Conservation (phyloP, 2,113 vertebrate species). For the Corvus hawaiiensis region DNA sequence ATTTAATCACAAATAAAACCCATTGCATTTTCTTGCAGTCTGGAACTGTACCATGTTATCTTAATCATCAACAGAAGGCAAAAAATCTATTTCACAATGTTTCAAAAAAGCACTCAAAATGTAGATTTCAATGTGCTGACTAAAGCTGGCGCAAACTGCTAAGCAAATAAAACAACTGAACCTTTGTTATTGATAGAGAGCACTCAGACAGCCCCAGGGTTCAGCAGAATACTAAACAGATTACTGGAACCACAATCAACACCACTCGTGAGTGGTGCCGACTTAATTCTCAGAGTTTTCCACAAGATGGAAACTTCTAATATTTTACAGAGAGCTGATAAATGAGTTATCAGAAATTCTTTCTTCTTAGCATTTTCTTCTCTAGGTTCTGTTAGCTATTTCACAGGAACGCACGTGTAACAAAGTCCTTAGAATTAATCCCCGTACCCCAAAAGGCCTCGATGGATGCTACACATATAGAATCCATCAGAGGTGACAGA, state of each 20-base stretch:
- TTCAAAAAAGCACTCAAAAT: slow-evolving; percentile 46
- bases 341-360: background rate
- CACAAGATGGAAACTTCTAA: background rate
- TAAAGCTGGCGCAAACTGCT: slow-evolving; percentile 11
- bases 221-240: slow-evolving; percentile 43
- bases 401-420: accelerated
- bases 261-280: background rate
- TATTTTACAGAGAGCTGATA: background rate
- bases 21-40: background rate
- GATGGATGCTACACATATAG: accelerated
- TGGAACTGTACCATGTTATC: background rate
- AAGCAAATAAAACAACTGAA: slow-evolving; percentile 51
- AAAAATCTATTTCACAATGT: slow-evolving; percentile 37
- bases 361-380: background rate
- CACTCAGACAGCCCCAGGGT: background rate
- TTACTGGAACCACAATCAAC: background rate
- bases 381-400: background rate
- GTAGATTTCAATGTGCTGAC: slow-evolving; percentile 46
- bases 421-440: background rate
- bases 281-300: background rate
- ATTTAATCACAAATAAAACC: slow-evolving; percentile 3
- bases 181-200: slow-evolving; percentile 43
- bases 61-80: slow-evolving; percentile 27
- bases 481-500: background rate
- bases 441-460: background rate